Base-by-base conservation (phyloP, 2,113 vertebrate genomes). In the Pseudorhombus dupliciocellatus region DNA sequence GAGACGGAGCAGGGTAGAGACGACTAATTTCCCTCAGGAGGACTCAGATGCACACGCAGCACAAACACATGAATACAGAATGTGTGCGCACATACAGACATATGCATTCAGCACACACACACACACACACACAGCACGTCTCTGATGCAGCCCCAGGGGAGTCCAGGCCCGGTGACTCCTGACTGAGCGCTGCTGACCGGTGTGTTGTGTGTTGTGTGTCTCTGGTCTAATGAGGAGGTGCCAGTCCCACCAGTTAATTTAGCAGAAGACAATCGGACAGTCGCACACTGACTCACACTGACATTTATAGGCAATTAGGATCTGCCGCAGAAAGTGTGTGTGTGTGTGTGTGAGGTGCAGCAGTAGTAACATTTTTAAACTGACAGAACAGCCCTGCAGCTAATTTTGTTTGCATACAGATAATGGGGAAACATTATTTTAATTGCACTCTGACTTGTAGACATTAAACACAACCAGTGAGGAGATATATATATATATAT, bases 281-380 rank as follows among this genome's bases (percentile, higher is more conserved):
- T 87, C 20, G 51, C 70, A 79, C 77, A 73, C 83, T 53, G 77
- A 82, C 80, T 89, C 70, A 78, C 83, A 78, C 79, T 92, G 90
- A 93, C 90, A 92, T 92, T 92, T 92, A 91, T 81, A 82, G 76
- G 87, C 89, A 92, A 93, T 93, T 92, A 92, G 88, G 83, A 79
- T 70, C 66, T 75, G 81, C 73, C 57, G 56, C 80, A 79, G 76
- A 81, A 78, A 78, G 28, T 73, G 40, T 68, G 58, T 56, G 66
- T 50, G 52, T 73, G 42, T 25, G 65, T 69, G 42, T 61, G 57
- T 80, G 66, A 63, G 70, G 42, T 61, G 59, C 50, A 70, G 60
- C 51, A 44, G 64, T 81, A 73, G 73, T 54, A 78, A 73, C 69
- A 77, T 81, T 87, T 84, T 80, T 59, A 82, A 73, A 78, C 10